Evolutionary conservation across 2,888 invertebrate species (phyloP).

Genomic region (Choristoneura rosaceana): DNA sequence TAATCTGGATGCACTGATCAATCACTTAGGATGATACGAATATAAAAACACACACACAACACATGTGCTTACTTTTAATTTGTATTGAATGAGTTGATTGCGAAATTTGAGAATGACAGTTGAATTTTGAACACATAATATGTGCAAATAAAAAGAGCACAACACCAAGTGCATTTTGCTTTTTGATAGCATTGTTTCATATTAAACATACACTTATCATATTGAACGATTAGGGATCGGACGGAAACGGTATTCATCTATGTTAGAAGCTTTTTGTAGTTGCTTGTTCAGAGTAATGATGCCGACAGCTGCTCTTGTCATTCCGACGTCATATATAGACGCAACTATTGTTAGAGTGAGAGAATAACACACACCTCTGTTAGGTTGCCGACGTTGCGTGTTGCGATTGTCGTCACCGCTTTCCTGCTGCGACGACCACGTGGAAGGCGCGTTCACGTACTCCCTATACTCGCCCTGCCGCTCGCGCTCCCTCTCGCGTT

Average conservation of each 20-base stretch:
- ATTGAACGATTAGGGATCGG: too few species aligned
- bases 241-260: too few species aligned
- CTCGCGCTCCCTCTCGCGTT: constrained; percentile 69
- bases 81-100: background rate
- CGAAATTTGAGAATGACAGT: background rate
- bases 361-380: constrained; percentile 60
- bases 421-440: constrained; percentile 66
- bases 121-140: background rate
- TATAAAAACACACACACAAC: background rate
- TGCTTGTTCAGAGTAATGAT: background rate
- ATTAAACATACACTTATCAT: background rate
- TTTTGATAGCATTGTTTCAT: background rate
- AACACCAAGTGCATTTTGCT: constrained; percentile 3
- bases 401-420: constrained; percentile 73
- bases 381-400: constrained; percentile 72
- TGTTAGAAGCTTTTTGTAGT: too few species aligned
- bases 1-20: background rate
- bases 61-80: background rate
- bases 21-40: background rate
- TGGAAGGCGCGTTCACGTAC: constrained; percentile 79
- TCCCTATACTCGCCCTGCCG: constrained; percentile 74
- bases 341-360: background rate
- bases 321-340: background rate
- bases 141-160: constrained; percentile 9
- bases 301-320: background rate